Conservation (phyloP, 2,797 vertebrate genomes). For the Alcedo atthis region DNA sequence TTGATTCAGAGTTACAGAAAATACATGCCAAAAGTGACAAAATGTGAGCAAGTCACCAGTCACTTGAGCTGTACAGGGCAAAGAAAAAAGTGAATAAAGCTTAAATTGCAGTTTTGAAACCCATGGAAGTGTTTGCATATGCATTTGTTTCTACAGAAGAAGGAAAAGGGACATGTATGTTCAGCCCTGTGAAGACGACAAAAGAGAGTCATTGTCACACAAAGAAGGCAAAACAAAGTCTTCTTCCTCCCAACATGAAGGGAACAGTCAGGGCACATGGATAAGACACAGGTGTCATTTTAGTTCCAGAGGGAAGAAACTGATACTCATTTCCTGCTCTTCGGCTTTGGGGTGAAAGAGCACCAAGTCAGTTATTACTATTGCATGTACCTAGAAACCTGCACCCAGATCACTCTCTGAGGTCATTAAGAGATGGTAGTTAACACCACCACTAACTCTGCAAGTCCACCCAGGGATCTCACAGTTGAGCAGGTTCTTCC, state of each 20-base stretch:
- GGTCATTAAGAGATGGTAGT: constrained; percentile 39
- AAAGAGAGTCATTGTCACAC: background rate
- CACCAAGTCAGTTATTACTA: constrained; percentile 40
- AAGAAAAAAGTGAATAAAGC: constrained; percentile 4
- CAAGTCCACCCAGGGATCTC: constrained; percentile 27
- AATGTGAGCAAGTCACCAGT: background rate
- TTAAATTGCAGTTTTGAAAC: background rate
- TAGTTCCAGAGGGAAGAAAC: constrained; percentile 34
- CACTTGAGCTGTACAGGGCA: background rate
- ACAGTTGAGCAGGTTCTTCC: constrained; percentile 55
- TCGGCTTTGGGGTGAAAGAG: constrained; percentile 34
- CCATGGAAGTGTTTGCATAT: background rate
- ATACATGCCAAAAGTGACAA: background rate
- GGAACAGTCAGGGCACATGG: constrained; percentile 1
- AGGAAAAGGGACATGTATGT: background rate
- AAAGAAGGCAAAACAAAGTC: constrained; percentile 14
- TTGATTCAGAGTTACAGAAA: constrained; percentile 4
- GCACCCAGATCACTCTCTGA: background rate
- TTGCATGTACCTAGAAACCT: constrained; percentile 10
- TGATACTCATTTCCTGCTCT: constrained; percentile 52
- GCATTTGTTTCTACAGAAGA: background rate
- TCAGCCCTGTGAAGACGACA: background rate
- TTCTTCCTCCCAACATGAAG: constrained; percentile 14
- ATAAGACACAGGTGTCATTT: constrained; percentile 40
- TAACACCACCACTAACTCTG: constrained; percentile 27